phyloP scores from a whole-genome alignment of 2,113 vertebrate genomes.

The Mesoclemmys tuberculata region DNA sequence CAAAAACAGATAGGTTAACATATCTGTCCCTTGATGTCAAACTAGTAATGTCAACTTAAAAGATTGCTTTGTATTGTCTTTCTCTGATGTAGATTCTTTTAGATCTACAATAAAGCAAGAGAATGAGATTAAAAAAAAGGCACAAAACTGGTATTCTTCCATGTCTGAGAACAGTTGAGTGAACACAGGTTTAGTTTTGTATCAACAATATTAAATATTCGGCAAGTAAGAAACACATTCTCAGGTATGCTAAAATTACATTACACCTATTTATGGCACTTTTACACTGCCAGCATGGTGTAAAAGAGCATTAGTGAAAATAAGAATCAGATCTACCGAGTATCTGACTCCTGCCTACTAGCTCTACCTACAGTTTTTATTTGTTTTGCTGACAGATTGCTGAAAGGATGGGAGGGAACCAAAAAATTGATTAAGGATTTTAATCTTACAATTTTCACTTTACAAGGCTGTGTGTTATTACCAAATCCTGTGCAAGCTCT shows the following conservation, averaged over 20 bases:
- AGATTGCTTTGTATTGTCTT: rapidly evolving
- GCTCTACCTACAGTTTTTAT: neutral
- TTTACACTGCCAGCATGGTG: neutral
- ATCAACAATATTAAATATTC: neutral
- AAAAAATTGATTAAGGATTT: neutral
- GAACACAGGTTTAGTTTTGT: neutral
- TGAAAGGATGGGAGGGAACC: neutral
- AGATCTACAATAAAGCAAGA: neutral
- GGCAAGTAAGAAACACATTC: neutral
- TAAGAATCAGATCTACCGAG: neutral
- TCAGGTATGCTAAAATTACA: neutral
- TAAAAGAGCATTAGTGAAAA: neutral
- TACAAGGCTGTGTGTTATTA: neutral
- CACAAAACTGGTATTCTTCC: neutral
- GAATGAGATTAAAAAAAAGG: neutral
- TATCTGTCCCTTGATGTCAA: neutral
- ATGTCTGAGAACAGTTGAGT: neutral
- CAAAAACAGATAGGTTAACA: neutral
- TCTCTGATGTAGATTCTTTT: neutral
- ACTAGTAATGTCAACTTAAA: neutral
- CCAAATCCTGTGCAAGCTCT: neutral
- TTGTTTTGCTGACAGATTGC: rapidly evolving
- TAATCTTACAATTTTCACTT: neutral
- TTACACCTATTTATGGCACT: neutral
- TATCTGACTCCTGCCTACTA: neutral